phyloP scores from a whole-genome alignment of 2,797 vertebrate genomes.

The Helostoma temminkii region DNA sequence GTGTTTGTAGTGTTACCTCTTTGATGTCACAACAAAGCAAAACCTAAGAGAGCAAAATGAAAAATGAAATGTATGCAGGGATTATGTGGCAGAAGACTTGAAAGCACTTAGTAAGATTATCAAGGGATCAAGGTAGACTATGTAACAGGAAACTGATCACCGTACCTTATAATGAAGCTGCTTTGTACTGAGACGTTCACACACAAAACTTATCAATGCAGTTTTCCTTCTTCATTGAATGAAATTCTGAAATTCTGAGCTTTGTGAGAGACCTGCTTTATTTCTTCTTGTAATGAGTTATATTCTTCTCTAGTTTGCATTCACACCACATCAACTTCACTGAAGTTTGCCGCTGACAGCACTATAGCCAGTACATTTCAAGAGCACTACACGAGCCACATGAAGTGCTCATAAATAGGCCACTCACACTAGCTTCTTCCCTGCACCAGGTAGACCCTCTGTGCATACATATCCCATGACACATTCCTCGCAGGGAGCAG shows the following conservation, averaged over 20 bases:
- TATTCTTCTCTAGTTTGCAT: conserved; percentile 17
- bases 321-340: conserved; percentile 47
- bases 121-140: conserved; percentile 55
- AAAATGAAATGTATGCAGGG: conserved; percentile 56
- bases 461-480: conserved; percentile 58
- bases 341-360: conserved; percentile 49
- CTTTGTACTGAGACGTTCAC: conserved; percentile 19
- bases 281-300: conserved; percentile 5
- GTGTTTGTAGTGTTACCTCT: conserved; percentile 57
- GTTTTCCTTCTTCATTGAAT: conserved; percentile 15
- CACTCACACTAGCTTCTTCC: conserved; percentile 61
- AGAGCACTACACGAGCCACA: conserved; percentile 60
- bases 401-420: conserved; percentile 61
- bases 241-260: conserved; percentile 12
- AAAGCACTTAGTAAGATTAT: conserved; percentile 59
- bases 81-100: conserved; percentile 67
- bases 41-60: conserved; percentile 41
- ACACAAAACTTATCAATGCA: conserved; percentile 22
- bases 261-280: conserved; percentile 3
- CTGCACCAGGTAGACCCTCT: conserved; percentile 50
- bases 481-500: conserved; percentile 55
- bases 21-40: conserved; percentile 71
- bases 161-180: conserved; percentile 3
- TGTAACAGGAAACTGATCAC: conserved; percentile 56
- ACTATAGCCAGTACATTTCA: conserved; percentile 26